Evolutionary conservation across 1,140 invertebrate species (phyloP), one percentile per base, ranked within the genome.

Genomic region (Drosophila obscura): DNA sequence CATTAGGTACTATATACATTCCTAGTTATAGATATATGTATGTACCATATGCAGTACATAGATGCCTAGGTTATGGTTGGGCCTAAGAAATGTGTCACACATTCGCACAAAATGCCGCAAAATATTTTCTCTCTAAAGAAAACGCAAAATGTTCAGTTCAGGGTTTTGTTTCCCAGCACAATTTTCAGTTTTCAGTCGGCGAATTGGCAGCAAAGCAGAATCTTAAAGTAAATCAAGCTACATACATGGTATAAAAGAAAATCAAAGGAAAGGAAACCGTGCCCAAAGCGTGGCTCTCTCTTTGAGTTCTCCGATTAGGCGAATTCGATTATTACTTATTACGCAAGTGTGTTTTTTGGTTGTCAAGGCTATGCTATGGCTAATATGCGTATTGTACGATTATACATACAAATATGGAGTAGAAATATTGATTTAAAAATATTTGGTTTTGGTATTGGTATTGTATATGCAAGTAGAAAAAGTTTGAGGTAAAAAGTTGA

Each of bases 281-380:
- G 81, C 81, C 65, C 74, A 87, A 76, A 87, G 80, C 73, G 73
- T 64, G 48, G 62, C 51, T 39, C 50, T 63, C 39, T 66, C 49
- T 46, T 55, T 41, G 35, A 48, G 41, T 77, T 72, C 35, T 56
- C 60, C 16, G 44, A 41, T 57, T 55, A 52, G 59, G 48, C 64
- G 15, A 52, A 69, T 71, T 69, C 50, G 16, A 61, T 55, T 44
- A 4, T 48, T 48, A 43, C 48, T 39, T 28, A 58, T 75, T 76
- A 62, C 65, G 45, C 69, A 53, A 65, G 51, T 83, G 76, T 76
- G 66, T 59, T 66, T 74, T 62, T 24, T 57, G n/a, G n/a, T 41
- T 57, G 51, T 52, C 51, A 39, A 53, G 35, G 35, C 43, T 45
- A 63, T 43, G 19, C 68, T 73, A 73, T 31, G 31, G 31, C 31